A percentile compares a stretch with the other conserved stretches of the same genome.
Conservation (phyloP, 2,113 vertebrate genomes). For the Merops nubicus region DNA sequence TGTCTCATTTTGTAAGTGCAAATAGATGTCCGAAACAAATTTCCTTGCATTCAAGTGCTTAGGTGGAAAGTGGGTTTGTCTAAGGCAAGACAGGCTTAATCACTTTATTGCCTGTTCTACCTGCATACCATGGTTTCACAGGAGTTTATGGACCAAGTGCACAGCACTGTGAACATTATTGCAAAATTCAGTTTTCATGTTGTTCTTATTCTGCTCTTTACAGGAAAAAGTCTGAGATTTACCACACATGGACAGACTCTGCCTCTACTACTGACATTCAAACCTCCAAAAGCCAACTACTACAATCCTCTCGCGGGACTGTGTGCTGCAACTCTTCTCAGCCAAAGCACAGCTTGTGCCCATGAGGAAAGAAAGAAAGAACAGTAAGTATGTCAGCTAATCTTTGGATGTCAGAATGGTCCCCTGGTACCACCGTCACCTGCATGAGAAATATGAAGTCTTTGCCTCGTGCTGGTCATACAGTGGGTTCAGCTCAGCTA, state of each 20-base stretch:
- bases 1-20: not conserved
- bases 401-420: not conserved
- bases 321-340: not conserved
- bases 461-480: not conserved
- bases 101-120: not conserved
- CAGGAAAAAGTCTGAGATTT: not conserved
- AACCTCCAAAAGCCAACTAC: not conserved
- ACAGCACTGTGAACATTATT: not conserved
- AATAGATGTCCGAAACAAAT: not conserved
- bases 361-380: not conserved
- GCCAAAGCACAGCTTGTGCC: not conserved
- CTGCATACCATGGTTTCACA: fast-evolving
- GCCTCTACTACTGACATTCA: not conserved
- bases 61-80: not conserved
- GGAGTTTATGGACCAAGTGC: not conserved
- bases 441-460: not conserved
- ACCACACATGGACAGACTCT: not conserved
- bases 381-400: not conserved
- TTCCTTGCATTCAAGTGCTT: not conserved
- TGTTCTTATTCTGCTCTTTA: not conserved
- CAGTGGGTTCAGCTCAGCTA: not conserved
- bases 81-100: not conserved
- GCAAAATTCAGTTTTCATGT: not conserved
- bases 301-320: not conserved
- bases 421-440: not conserved